Evolutionary conservation across 2,888 invertebrate species (phyloP), one percentile per base, ranked within the genome.

Genomic region (Cynaeus angustus): DNA sequence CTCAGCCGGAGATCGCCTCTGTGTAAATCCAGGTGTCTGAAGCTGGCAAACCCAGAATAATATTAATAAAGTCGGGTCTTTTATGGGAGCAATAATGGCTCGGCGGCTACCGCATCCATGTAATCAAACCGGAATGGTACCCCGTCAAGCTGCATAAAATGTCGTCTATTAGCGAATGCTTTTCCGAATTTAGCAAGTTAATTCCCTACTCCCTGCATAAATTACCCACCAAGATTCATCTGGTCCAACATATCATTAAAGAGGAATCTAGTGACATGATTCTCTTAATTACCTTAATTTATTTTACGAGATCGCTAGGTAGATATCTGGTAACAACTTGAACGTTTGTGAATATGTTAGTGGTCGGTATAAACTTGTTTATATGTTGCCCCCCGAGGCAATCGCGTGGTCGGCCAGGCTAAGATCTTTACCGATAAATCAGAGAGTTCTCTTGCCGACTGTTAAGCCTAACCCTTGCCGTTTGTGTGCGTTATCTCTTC

Each of bases 261-360:
- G 79, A 75, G 81, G 83, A 83, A 83, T 83, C 84, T 82, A 78
- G 82, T 82, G 84, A 85, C 85, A 85, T 85, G 83, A 85, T 85
- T 85, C 84, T 82, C 83, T 85, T 84, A 85, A 85, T 85, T 85
- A 85, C 83, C 80, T 84, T 84, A 84, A 85, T 85, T 85, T 85
- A 84, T 84, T 84, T 84, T 79, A 79, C 78, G 79, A 83, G 84
- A 84, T 84, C 79, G 81, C 80, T 78, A 71, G 55, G 28, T 45
- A 48, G 70, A 68, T 68, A 68, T 46, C 61, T 50, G 73, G 78
- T 79, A 81, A 79, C 81, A 78, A 79, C 79, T 78, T 80, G 79
- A 79, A 80, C 81, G 80, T 81, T 80, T 82, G 81, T 82, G 81
- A 82, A 82, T 82, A 82, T 79, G 80, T 80, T 78, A 79, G 77